Conservation (phyloP, 2,113 vertebrate species). For the Genyomyrus donnyi region DNA sequence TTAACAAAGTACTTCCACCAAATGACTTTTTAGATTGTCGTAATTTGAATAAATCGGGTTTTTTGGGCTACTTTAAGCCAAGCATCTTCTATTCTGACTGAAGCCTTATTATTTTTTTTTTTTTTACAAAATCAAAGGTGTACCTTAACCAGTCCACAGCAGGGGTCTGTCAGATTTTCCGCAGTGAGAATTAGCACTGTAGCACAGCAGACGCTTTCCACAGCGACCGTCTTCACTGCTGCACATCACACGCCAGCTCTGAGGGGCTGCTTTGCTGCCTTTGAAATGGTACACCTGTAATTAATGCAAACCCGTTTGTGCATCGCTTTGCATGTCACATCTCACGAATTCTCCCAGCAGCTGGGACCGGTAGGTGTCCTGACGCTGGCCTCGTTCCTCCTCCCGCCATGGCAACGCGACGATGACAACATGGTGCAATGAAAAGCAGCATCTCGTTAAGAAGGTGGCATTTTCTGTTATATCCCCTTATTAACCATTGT, state of each 20-base stretch:
- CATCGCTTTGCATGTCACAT: not conserved
- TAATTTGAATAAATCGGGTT: constrained; percentile 11
- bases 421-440: not conserved
- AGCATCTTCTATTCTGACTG: constrained; percentile 8
- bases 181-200: not conserved
- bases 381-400: not conserved
- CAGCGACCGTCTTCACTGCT: not conserved
- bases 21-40: constrained; percentile 5
- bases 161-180: constrained; percentile 11
- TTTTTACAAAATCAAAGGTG: constrained; percentile 10
- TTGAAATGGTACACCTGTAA: constrained; percentile 13
- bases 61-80: not conserved
- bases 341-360: not conserved
- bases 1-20: constrained; percentile 11
- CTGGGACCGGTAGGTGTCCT: not conserved
- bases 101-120: not conserved
- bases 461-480: not conserved
- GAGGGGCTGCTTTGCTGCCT: not conserved
- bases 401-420: not conserved
- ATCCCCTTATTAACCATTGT: not conserved
- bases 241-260: not conserved
- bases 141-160: not conserved
- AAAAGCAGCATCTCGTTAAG: not conserved
- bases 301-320: not conserved
- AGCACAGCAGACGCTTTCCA: not conserved